Base-by-base conservation (phyloP, 2,888 invertebrate genomes). In the Hydrotaea cyrtoneurina region DNA sequence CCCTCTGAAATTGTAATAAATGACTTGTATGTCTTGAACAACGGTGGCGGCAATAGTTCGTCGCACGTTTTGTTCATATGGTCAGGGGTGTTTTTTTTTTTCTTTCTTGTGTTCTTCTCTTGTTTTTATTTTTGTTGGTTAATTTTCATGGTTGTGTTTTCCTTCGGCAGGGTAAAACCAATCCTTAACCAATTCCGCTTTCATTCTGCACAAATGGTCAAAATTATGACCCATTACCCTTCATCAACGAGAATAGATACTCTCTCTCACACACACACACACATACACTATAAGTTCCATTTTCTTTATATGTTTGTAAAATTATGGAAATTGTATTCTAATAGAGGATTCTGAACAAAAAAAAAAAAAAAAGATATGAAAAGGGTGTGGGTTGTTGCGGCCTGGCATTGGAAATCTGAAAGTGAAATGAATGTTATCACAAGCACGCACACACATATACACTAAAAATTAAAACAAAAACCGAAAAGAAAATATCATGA, bases 301-400 rank as follows among this genome's bases (percentile, higher is more conserved):
- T 11, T 39, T 39, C 39, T 39, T 8, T 11, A 39, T 39, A 39
- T 2, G 39, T 59, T 19, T 43, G 36, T 39, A 66, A 66, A 66
- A 39, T 39, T 66, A 39, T 66, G 21, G 66, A 69, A 31, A 46
- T 66, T 66, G 17, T 66, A 26, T 66, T 43, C 66, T 4, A 43
- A 66, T 46, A 15, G 43, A 36, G n/a, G n/a, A 50, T n/a, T 13
- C 39, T 13, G n/a, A n/a, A n/a, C 36, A 3, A 8, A 36, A 36
- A 36, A 36, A 36, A 5, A 36, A 3, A 39, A 13, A 39, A 10
- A 4, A 39, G 39, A 5, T 21, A 19, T 4, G 55, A 21, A 8
- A n/a, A 15, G 17, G 53, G 15, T 15, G 10, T 21, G 55, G 21
- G 21, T n/a, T 53, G 17, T 17, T 53, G 8, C 43, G 66, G 19